Evolutionary conservation across 2,888 invertebrate genomes (phyloP).

Genomic region (Synanthedon andrenaeformis): DNA sequence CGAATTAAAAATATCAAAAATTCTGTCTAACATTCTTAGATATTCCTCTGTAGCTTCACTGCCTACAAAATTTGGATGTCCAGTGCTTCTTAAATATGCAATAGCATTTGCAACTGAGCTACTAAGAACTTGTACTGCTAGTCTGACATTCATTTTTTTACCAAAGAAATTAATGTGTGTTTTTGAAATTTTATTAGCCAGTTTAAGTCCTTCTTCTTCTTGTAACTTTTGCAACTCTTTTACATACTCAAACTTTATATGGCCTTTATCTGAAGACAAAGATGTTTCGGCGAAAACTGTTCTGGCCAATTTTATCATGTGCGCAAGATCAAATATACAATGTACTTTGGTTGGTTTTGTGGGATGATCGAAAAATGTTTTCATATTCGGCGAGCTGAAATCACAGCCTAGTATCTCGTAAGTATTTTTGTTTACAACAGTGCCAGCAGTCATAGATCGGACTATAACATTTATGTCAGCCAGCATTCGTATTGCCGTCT

Average conservation of each 20-base stretch:
- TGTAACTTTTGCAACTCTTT: too few relatives aligned
- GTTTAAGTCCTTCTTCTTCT: neutral
- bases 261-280: too few relatives aligned
- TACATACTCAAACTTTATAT: neutral
- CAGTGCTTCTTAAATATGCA: too few relatives aligned
- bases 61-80: too few relatives aligned
- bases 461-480: slow-evolving; percentile 7
- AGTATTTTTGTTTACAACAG: slow-evolving; percentile 4
- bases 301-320: too few relatives aligned
- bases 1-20: too few relatives aligned
- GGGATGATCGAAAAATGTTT: slow-evolving; percentile 8
- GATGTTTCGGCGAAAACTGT: too few relatives aligned
- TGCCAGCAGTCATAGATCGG: slow-evolving; percentile 7
- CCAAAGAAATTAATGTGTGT: neutral
- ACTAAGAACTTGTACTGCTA: too few relatives aligned
- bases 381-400: neutral
- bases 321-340: slow-evolving; percentile 7
- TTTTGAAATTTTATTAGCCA: slow-evolving; percentile 2
- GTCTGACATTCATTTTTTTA: too few relatives aligned
- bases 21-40: too few relatives aligned
- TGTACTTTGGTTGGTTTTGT: slow-evolving; percentile 2
- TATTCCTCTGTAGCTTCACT: too few relatives aligned
- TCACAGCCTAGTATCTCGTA: slow-evolving; percentile 3
- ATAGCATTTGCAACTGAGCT: too few relatives aligned
- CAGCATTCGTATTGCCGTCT: slow-evolving; percentile 6